phyloP scores from a whole-genome alignment of 2,888 invertebrate genomes.

The Imbricaverruca yamaguchii region DNA sequence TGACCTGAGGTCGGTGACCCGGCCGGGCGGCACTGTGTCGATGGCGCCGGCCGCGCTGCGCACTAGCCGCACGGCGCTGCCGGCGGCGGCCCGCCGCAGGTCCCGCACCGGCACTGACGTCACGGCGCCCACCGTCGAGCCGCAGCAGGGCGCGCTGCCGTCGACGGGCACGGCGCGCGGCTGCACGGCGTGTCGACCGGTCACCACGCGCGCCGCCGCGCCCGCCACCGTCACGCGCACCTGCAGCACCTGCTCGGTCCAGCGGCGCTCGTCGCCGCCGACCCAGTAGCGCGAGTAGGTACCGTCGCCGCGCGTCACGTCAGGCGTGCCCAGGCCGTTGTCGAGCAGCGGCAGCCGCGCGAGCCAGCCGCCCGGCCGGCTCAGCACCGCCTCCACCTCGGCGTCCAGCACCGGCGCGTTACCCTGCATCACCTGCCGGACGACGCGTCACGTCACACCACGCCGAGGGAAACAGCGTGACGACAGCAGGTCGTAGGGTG shows the following conservation, averaged over 20 bases:
- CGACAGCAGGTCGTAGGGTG: too few relatives aligned
- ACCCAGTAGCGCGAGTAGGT: constrained; percentile 56
- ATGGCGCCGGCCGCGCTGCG: constrained; percentile 38
- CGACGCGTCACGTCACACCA: too few relatives aligned
- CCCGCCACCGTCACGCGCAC: constrained; percentile 33
- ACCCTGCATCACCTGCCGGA: constrained; percentile 46
- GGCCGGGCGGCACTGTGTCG: constrained; percentile 43
- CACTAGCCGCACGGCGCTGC: constrained; percentile 9
- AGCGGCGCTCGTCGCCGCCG: constrained; percentile 34
- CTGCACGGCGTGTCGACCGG: too few relatives aligned
- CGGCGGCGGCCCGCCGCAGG: constrained; percentile 10
- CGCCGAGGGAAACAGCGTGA: too few relatives aligned
- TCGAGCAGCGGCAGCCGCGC: constrained; percentile 48
- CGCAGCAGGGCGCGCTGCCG: constrained; percentile 36
- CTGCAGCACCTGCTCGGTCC: constrained; percentile 35
- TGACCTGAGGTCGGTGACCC: constrained; percentile 51
- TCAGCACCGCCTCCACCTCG: constrained; percentile 49
- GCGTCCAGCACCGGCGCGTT: constrained; percentile 52
- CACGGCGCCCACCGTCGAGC: constrained; percentile 27
- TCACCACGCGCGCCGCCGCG: constrained; percentile 29
- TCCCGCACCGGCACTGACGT: too few relatives aligned
- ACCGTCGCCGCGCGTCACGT: constrained; percentile 56
- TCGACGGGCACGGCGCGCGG: constrained; percentile 18
- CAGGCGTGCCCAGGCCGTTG: constrained; percentile 53
- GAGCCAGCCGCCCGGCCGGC: constrained; percentile 34